Conservation (phyloP, 2,888 invertebrate species). For the Orthosia gothica region DNA sequence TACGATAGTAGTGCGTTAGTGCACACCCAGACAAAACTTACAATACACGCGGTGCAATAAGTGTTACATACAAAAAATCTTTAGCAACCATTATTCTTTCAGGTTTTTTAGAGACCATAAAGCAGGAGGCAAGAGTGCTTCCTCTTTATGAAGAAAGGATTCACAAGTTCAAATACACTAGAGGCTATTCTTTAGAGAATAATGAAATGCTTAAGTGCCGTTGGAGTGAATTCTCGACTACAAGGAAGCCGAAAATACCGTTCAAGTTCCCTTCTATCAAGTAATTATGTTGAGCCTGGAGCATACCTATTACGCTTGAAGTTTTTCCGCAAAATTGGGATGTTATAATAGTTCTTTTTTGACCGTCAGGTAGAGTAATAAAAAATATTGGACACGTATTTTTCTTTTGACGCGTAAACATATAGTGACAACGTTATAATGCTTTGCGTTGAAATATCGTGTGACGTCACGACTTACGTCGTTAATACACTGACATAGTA, state of each 20-base stretch:
- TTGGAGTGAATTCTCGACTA: conserved; percentile 28
- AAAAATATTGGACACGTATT: too few relatives aligned
- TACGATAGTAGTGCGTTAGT: neutral
- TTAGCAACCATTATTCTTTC: conserved; percentile 12
- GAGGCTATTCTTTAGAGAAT: neutral
- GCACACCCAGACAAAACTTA: too few relatives aligned
- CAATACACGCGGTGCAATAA: too few relatives aligned
- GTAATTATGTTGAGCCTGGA: conserved; percentile 5
- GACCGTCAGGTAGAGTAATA: too few relatives aligned
- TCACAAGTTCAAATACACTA: conserved; percentile 16
- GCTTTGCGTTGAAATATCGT: too few relatives aligned
- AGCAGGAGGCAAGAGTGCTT: conserved; percentile 33
- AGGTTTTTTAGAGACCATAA: conserved; percentile 27
- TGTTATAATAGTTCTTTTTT: too few relatives aligned
- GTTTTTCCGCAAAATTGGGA: too few relatives aligned
- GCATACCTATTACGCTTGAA: neutral
- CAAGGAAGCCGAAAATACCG: neutral
- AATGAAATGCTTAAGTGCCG: conserved; percentile 32
- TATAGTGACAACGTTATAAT: too few relatives aligned
- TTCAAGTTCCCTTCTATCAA: conserved; percentile 35
- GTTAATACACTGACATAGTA: too few relatives aligned
- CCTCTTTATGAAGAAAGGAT: conserved; percentile 43
- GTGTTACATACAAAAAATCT: too few relatives aligned
- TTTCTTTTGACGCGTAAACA: too few relatives aligned
- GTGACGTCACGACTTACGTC: too few relatives aligned